Percentiles rank a stretch among this genome's conserved stretches.
Conservation (phyloP, 2,888 invertebrate species). For the Drosophila pseudotalamancana region DNA sequence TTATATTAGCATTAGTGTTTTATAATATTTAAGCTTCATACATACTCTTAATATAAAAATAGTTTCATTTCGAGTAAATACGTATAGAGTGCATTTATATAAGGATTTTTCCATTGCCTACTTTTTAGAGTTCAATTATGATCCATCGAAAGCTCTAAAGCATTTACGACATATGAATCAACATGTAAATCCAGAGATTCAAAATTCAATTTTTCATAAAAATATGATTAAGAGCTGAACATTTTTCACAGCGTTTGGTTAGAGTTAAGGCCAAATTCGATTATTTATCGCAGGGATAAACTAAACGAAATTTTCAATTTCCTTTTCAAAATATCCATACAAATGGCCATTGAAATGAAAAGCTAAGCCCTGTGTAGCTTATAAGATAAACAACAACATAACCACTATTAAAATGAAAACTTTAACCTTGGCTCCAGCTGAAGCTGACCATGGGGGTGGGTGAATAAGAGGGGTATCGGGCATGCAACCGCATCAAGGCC, state of each 20-base stretch:
- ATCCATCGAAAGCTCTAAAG: no score
- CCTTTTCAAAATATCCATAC: constrained; percentile 23
- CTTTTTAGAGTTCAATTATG: no score
- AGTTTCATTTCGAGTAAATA: no score
- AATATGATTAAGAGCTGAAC: background rate
- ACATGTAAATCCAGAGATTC: no score
- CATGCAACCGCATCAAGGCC: constrained; percentile 57
- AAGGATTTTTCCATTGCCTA: no score
- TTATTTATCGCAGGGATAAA: constrained; percentile 45
- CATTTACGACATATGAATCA: no score
- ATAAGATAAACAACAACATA: constrained; percentile 63
- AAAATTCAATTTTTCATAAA: no score
- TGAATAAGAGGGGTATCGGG: background rate
- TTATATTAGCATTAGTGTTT: no score
- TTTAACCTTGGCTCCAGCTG: constrained; percentile 66
- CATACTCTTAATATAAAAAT: no score
- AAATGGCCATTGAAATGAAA: constrained; percentile 31
- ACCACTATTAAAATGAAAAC: constrained; percentile 67
- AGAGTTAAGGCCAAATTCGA: background rate
- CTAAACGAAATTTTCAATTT: constrained; percentile 40
- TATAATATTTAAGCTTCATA: no score
- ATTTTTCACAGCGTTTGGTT: background rate
- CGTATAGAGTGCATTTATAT: no score
- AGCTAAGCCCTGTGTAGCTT: constrained; percentile 8
- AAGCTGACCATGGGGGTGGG: background rate